Evolutionary conservation across 2,888 invertebrate species (phyloP), one percentile per base, ranked within the genome.

Genomic region (Corbicula japonica): DNA sequence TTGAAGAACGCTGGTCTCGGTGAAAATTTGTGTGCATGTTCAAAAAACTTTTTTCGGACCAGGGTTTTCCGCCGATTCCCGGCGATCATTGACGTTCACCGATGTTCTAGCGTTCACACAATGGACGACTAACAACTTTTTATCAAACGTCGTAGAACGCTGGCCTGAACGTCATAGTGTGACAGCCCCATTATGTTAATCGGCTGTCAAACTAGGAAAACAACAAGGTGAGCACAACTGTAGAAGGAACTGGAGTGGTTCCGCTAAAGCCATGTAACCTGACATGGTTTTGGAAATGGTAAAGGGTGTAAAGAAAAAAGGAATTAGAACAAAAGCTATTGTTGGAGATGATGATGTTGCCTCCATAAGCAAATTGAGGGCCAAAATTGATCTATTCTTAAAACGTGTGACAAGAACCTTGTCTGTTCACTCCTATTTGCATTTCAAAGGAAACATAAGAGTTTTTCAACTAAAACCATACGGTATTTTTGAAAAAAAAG

Each of bases 191-290:
- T 38, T 61, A 12, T 72, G 72, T 35, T 15, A 26, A 8, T 12
- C 28, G 15, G 46, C 61, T 26, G 54, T 12, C 32, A 6, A 12
- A 34, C 62, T 56, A 44, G 46, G 38, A 21, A 60, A 38, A 18
- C 50, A 32, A 15, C 52, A 54, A 35, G 23, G 54, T 32, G n/a
- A 50, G 26, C 75, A 76, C 41, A 23, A 68, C 32, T 73, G 77
- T 41, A 44, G 41, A 12, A 72, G 38, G 28, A 77, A 72, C 28
- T 77, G 77, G 77, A 54, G 18, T 18, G 77, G 77, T 6, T 77
- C 77, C 10, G 68, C 77, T 15, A 77, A 77, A 50, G 69, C 62
- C 0, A 70, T 70, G 76, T 69, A 76, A 32, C 28, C 69, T n/a
- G 70, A 76, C 34, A 76, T 70, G 70, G 56, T 75, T 21, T 46